phyloP scores from a whole-genome alignment of 1,140 invertebrate genomes.

The Drosophila sulfurigaster region DNA sequence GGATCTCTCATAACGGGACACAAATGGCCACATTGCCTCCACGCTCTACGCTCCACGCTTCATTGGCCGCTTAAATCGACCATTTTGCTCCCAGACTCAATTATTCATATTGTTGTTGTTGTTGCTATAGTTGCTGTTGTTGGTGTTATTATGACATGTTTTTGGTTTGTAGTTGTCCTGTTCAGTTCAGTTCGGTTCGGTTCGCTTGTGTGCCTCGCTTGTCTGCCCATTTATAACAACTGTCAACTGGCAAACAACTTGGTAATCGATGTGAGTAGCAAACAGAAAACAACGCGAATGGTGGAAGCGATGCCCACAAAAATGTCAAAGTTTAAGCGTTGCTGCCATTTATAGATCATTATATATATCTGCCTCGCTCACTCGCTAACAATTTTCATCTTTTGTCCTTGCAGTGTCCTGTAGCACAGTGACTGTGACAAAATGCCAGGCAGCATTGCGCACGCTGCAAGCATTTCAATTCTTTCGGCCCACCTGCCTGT shows the following conservation, averaged over 20 bases:
- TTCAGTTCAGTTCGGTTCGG: neutral
- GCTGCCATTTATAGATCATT: conserved; percentile 80
- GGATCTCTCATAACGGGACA: conserved; percentile 45
- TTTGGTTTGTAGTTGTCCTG: conserved; percentile 76
- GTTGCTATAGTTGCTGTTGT: conserved; percentile 28
- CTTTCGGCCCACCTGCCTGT: conserved; percentile 96
- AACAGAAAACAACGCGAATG: neutral
- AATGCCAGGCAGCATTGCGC: conserved; percentile 94
- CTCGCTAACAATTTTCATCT: conserved; percentile 5
- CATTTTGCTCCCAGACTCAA: conserved; percentile 78
- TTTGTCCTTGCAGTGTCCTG: conserved; percentile 91
- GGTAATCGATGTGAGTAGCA: conserved; percentile 69
- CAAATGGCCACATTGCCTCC: conserved; percentile 28
- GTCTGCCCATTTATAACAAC: conserved; percentile 79
- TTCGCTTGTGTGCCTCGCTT: conserved; percentile 33
- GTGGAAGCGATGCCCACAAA: conserved; percentile 28
- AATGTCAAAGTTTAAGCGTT: conserved; percentile 78
- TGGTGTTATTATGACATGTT: conserved; percentile 74
- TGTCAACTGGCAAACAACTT: conserved; percentile 64
- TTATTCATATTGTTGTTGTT: conserved; percentile 72
- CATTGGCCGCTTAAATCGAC: conserved; percentile 81
- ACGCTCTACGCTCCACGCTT: conserved; percentile 62
- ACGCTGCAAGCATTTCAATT: conserved; percentile 95
- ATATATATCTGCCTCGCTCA: conserved; percentile 48
- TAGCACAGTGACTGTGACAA: conserved; percentile 95